phyloP scores from a whole-genome alignment of 2,888 invertebrate species.

The Apodemia hepburni region DNA sequence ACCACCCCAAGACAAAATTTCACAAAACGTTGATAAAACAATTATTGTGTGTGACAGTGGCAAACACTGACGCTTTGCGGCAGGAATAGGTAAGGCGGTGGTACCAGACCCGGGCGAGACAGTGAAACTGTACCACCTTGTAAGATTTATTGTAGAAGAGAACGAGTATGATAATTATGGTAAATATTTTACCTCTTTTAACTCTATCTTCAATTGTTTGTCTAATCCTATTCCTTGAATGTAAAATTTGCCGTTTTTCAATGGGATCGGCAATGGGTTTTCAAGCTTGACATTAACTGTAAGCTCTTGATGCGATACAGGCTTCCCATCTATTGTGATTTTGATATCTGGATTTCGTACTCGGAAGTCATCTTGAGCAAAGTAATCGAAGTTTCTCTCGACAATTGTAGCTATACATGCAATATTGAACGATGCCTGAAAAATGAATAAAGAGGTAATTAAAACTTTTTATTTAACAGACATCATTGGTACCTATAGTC shows the following conservation, averaged over 20 bases:
- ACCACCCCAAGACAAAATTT: no score
- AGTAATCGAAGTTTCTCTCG: constrained; percentile 92
- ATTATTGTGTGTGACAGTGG: no score
- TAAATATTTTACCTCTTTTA: constrained; percentile 80
- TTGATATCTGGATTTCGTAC: constrained; percentile 94
- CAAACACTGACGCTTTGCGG: no score
- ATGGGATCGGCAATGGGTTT: constrained; percentile 90
- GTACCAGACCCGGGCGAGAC: no score
- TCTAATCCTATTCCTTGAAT: constrained; percentile 92
- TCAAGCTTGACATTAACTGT: constrained; percentile 84
- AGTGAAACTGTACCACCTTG: no score
- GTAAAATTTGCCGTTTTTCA: constrained; percentile 88
- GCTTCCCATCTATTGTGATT: constrained; percentile 81
- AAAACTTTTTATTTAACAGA: no score
- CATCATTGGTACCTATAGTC: no score
- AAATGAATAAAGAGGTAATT: background rate
- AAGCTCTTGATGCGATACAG: constrained; percentile 72
- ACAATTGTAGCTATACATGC: constrained; percentile 89
- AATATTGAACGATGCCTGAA: constrained; percentile 87
- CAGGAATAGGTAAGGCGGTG: no score
- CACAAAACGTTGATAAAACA: no score
- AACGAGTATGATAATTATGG: no score
- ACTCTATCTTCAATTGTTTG: constrained; percentile 84
- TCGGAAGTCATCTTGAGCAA: constrained; percentile 93
- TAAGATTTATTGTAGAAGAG: no score